phyloP scores from a whole-genome alignment of 2,113 vertebrate genomes.

The Colius striatus region DNA sequence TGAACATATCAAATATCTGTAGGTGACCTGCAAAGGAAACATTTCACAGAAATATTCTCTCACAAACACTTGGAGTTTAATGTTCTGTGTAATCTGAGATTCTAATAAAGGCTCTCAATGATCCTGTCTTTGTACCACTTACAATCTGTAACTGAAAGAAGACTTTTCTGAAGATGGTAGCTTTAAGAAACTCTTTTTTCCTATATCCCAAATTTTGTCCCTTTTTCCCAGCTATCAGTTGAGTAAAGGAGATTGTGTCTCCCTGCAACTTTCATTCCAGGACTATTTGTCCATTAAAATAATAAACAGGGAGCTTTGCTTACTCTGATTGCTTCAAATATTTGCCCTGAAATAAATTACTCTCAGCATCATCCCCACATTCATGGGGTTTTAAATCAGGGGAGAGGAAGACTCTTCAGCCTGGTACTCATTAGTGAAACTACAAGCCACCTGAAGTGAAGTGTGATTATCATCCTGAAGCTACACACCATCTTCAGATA shows the following conservation, averaged over 20 bases:
- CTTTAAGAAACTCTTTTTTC: neutral
- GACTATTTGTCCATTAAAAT: neutral
- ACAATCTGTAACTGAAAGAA: fast-evolving
- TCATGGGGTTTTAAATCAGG: neutral
- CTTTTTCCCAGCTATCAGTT: neutral
- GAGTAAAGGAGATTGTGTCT: neutral
- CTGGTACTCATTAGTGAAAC: neutral
- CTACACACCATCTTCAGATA: neutral
- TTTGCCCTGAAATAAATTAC: neutral
- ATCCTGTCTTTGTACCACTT: no score
- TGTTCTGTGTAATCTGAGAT: neutral
- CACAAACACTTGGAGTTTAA: neutral
- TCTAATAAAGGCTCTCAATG: neutral
- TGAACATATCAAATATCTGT: constrained; percentile 96
- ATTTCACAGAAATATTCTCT: neutral
- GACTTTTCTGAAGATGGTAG: fast-evolving
- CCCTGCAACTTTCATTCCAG: neutral
- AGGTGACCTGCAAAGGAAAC: constrained; percentile 83
- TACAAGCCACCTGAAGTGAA: neutral
- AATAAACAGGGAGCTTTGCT: neutral
- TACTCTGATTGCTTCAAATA: neutral
- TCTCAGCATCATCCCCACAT: neutral
- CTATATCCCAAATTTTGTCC: fast-evolving
- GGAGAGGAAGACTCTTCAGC: neutral
- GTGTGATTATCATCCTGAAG: neutral